Evolutionary conservation across 2,888 invertebrate genomes (phyloP), one percentile per base, ranked within the genome.

Genomic region (Trissoscelio sp.): DNA sequence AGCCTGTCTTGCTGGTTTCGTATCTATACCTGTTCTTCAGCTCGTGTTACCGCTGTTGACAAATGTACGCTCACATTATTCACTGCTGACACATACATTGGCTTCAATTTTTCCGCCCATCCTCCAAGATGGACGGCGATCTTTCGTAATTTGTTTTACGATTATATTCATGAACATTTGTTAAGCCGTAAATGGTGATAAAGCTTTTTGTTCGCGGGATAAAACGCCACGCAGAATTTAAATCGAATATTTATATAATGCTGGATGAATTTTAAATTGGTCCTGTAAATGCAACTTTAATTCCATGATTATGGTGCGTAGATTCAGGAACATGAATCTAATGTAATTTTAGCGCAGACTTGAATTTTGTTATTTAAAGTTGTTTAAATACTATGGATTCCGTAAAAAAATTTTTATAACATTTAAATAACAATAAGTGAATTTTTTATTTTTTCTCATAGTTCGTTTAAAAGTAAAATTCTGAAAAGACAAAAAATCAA

Each of bases 51-150:
- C 57, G 24, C 37, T 75, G 66, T 75, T 66, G 74, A 75, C 66
- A 75, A 75, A 75, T 75, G 66, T 58, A 57, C 66, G 34, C 11
- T 37, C 28, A 39, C 37, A 75, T 58, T 75, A 75, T 66, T 75
- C 74, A 66, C 46, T 48, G 58, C 74, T 75, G 66, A 66, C 74
- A 39, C 66, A 14, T 66, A 64, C 55, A 55, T 22, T 34, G 57
- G 66, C 78, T 73, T 73, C 82, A 70, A 64, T 64, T 64, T 64
- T 64, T 48, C 48, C 64, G 12, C 14, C 58, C 6, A 39, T 22
- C 6, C 24, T 24, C 39, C 14, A 24, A 58, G 39, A 57, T 14
- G 44, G 44, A 60, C 44, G 44, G 1, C 9, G 28, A 16, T 44
- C 24, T 44, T 28, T 42, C 60, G 44, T 28, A 42, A 44, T 60